These are phyloP conservation scores for Eupithecia insigniata DNA, from an alignment of 2,888 invertebrate genomes.

Conservation along the genomic window DNA sequence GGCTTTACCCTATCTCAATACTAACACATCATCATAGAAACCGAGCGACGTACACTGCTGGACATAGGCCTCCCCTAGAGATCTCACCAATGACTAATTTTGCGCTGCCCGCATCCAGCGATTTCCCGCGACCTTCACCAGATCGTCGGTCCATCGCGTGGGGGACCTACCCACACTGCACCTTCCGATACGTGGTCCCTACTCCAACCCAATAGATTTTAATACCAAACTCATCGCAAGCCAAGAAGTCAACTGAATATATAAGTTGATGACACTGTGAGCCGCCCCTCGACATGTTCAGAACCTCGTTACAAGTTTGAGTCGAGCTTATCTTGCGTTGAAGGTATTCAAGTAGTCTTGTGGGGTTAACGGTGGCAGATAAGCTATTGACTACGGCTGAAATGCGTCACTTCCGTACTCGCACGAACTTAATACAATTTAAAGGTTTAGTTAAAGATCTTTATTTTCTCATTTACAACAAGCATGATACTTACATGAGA, in stretches of 20 bases:
- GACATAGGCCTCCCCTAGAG: too few species aligned
- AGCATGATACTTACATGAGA: too few species aligned
- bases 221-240: not conserved
- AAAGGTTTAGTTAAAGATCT: too few species aligned
- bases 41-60: too few species aligned
- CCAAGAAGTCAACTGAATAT: not conserved
- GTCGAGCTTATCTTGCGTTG: slow-evolving; percentile 23
- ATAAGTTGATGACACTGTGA: not conserved
- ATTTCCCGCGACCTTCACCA: too few species aligned
- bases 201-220: not conserved
- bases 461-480: too few species aligned
- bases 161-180: too few species aligned
- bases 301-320: slow-evolving; percentile 32
- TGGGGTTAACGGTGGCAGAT: not conserved
- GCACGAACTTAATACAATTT: not conserved
- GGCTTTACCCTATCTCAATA: not conserved
- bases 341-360: slow-evolving; percentile 19
- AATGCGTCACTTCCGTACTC: not conserved
- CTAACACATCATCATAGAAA: not conserved
- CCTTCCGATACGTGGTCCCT: too few species aligned
- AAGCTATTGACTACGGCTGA: not conserved
- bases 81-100: too few species aligned
- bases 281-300: slow-evolving; percentile 12
- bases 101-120: too few species aligned
- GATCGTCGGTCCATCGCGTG: too few species aligned